phyloP scores from a whole-genome alignment of 1,140 invertebrate species.

The Sarcophaga bullata region DNA sequence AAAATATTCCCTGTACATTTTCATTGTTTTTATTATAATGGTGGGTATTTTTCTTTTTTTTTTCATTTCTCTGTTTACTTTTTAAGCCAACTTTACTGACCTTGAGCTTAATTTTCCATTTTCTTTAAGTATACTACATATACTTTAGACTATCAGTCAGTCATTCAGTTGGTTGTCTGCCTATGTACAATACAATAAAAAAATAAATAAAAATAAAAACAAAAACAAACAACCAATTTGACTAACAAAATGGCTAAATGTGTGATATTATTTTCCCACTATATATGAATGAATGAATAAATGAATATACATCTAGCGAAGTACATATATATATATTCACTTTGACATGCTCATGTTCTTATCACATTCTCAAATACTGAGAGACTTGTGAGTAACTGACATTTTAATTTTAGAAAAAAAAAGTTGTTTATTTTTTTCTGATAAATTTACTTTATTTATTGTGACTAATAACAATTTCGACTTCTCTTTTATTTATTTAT shows the following conservation, averaged over 20 bases:
- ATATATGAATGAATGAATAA: no score
- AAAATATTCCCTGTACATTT: background rate
- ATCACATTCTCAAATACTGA: no score
- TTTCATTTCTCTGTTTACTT: constrained; percentile 5
- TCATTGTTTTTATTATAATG: background rate
- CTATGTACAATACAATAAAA: background rate
- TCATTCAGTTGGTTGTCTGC: background rate
- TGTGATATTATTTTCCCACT: background rate
- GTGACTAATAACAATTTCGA: no score
- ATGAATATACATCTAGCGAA: no score
- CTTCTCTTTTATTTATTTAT: no score
- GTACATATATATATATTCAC: no score
- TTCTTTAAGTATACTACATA: constrained; percentile 41
- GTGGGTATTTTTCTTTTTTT: background rate
- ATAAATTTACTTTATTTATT: no score
- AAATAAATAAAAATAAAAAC: background rate
- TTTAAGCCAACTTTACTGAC: constrained; percentile 59
- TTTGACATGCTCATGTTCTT: no score
- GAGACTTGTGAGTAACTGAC: no score
- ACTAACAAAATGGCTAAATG: background rate
- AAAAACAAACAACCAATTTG: background rate
- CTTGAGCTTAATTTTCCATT: constrained; percentile 58
- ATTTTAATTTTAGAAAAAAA: no score
- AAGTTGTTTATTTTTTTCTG: no score
- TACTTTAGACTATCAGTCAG: constrained; percentile 21